Base-by-base conservation (phyloP, 2,797 vertebrate species). In the Discoglossus pictus region DNA sequence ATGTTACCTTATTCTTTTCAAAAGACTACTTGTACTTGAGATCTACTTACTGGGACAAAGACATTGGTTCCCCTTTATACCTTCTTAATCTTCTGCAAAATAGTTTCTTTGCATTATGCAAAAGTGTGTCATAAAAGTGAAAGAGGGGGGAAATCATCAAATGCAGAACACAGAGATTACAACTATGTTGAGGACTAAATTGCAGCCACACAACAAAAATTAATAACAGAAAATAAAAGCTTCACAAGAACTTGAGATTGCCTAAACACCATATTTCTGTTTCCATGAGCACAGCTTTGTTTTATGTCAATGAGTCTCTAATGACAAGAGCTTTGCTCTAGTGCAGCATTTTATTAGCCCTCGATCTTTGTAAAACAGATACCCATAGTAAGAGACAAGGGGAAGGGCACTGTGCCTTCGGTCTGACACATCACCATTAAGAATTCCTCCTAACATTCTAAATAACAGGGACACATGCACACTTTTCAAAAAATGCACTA, bases 61-160 rank as follows among this genome's bases (percentile, higher is more conserved):
- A 70, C 31, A 70, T 48, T 48, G 59, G 24, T 43, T 61, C 27
- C 50, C 36, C 66, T 51, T 68, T 61, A 55, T 62, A 69, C 59
- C 66, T 55, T 70, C 59, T 62, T 63, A 70, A 63, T 63, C 67
- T 63, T 59, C 62, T 69, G 43, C 59, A 62, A 69, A n/a, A 70
- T 56, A n/a, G 60, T 50, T 48, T 56, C 51, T 69, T 62, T 63
- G 59, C 67, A 70, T 70, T 59, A 55, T 55, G 59, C 24, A 51
- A 63, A 43, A 69, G 55, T 56, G 34, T 42, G 53, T 60, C 60
- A 70, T 63, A 70, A 70, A 70, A 70, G 60, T 56, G 60, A 55
- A 40, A 63, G 44, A 54, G 54, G 34, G 34, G 60, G 64, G 47
- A 17, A 46, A 55, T 62, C 4, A 61, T 20, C 58, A 52, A 61